Percentiles rank a stretch among this genome's conserved stretches.
These are phyloP conservation scores for Crenichthys baileyi DNA, from an alignment of 2,797 vertebrate genomes.

Conservation along the genomic window DNA sequence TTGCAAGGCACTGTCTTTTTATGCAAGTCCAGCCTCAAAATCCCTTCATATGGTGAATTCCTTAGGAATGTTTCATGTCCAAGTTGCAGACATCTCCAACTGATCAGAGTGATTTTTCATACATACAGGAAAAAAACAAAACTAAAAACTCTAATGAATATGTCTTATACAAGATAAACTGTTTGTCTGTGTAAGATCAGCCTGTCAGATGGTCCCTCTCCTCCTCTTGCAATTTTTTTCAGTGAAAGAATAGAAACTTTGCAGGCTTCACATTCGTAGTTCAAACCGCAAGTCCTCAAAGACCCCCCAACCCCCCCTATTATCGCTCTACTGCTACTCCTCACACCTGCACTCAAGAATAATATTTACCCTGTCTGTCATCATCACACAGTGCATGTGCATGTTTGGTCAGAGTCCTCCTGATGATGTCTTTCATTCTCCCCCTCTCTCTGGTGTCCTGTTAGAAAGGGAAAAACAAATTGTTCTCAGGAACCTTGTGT, in stretches of 20 bases:
- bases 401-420: conserved; percentile 29
- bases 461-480: conserved; percentile 37
- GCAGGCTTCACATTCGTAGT: conserved; percentile 18
- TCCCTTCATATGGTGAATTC: conserved; percentile 20
- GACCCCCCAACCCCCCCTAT: conserved; percentile 45
- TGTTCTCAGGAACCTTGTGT: conserved; percentile 45
- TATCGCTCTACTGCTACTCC: conserved; percentile 65
- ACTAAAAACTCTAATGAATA: conserved; percentile 46
- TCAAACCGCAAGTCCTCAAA: conserved; percentile 41
- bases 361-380: conserved; percentile 74
- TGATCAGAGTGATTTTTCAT: conserved; percentile 24
- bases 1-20: not conserved
- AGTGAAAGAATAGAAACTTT: conserved; percentile 22
- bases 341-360: conserved; percentile 73
- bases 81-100: conserved; percentile 1
- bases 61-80: conserved; percentile 19
- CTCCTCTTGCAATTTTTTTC: conserved; percentile 34
- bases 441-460: conserved; percentile 33
- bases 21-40: not conserved
- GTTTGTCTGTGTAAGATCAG: conserved; percentile 54
- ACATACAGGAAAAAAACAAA: conserved; percentile 18
- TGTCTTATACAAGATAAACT: conserved; percentile 37
- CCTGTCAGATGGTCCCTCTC: conserved; percentile 47
- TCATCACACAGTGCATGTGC: conserved; percentile 24
- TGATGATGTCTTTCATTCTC: conserved; percentile 60